These are phyloP conservation scores for Reinhardtius hippoglossoides DNA, from an alignment of 2,113 vertebrate species.

Conservation along the genomic window DNA sequence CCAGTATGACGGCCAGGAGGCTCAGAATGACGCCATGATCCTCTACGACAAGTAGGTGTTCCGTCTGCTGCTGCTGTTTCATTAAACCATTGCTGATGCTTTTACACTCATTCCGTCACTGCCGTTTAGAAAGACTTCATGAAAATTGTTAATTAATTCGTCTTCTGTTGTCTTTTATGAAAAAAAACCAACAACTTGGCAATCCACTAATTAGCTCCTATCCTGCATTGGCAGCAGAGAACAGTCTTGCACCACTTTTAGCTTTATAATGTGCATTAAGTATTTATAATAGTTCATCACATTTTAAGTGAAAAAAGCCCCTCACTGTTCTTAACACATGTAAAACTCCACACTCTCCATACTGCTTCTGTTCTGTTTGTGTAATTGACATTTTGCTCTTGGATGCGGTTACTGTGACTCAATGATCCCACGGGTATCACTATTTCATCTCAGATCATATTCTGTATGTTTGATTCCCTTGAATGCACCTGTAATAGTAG, in stretches of 20 bases:
- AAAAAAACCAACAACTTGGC: neutral
- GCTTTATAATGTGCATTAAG: too few species aligned
- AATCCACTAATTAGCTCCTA: neutral
- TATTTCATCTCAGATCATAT: too few species aligned
- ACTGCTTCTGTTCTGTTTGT: neutral
- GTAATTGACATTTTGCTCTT: neutral
- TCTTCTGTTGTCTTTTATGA: too few species aligned
- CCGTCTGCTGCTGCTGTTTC: neutral
- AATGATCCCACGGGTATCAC: neutral
- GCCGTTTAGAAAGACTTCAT: too few species aligned
- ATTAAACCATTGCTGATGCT: too few species aligned
- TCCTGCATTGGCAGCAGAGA: neutral
- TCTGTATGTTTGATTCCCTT: too few species aligned
- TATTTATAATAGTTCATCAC: too few species aligned
- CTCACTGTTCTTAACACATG: too few species aligned
- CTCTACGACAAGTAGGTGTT: conserved; percentile 95
- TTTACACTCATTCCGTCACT: neutral
- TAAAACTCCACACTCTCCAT: too few species aligned
- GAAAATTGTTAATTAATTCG: too few species aligned
- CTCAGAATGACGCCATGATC: conserved; percentile 99
- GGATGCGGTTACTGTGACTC: neutral
- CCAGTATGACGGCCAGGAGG: conserved; percentile 98
- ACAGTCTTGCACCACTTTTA: neutral
- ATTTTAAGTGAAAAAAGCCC: too few species aligned
- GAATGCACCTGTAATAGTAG: too few species aligned